These are phyloP conservation scores for Phenacoccus solenopsis DNA, from an alignment of 1,140 invertebrate species.

Conservation along the genomic window DNA sequence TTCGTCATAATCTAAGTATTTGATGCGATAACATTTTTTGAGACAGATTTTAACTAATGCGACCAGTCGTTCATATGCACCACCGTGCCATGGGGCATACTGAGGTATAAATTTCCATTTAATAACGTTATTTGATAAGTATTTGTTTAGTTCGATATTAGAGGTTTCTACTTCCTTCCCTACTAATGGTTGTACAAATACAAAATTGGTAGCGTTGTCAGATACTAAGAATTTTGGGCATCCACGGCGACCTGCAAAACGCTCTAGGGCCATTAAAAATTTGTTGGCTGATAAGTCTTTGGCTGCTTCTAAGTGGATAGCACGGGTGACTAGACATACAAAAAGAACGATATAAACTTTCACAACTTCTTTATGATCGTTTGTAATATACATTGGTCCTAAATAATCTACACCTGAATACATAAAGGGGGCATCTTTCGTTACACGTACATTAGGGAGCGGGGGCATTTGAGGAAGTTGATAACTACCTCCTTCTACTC, in stretches of 20 bases:
- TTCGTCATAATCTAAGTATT: neutral
- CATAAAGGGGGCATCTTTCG: no score
- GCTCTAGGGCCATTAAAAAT: neutral
- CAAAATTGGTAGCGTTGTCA: conserved; percentile 7
- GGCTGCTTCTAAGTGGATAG: neutral
- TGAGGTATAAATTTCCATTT: neutral
- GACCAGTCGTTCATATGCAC: neutral
- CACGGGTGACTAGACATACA: neutral
- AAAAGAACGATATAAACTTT: conserved; percentile 5
- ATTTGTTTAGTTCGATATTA: neutral
- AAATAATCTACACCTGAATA: no score
- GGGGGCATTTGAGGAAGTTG: no score
- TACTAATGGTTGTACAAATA: neutral
- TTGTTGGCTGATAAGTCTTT: neutral
- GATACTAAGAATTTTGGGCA: neutral
- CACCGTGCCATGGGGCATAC: conserved; percentile 4
- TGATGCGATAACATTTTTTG: neutral
- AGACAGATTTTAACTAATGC: neutral
- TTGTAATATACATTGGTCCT: no score
- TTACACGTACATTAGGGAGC: no score
- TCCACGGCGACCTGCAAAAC: neutral
- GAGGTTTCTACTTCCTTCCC: neutral
- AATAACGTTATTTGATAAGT: neutral
- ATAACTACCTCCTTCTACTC: no score
- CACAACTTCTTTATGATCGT: no score